These are phyloP conservation scores for Lanius collurio DNA, from an alignment of 2,113 vertebrate genomes.

Conservation along the genomic window DNA sequence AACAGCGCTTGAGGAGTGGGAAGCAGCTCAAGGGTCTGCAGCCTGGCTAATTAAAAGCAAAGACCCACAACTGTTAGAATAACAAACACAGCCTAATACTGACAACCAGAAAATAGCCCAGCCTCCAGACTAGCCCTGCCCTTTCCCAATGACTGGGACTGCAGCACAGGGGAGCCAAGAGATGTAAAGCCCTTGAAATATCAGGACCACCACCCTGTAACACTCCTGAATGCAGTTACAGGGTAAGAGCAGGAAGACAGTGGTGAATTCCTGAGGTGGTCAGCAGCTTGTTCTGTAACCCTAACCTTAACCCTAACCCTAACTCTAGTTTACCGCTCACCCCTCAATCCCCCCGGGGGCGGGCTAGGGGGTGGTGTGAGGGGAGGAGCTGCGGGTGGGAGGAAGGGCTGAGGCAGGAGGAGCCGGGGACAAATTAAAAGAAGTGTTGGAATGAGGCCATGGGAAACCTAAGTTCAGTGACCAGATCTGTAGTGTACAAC, in stretches of 20 bases:
- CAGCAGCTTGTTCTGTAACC: background rate
- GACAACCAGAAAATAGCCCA: background rate
- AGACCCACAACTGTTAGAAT: background rate
- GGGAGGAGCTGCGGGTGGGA: no score
- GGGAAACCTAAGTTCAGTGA: slow-evolving; percentile 38
- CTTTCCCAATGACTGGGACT: background rate
- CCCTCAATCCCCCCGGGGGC: background rate
- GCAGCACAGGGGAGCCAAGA: accelerated
- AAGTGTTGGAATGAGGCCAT: slow-evolving; percentile 39
- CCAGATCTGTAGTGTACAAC: slow-evolving; percentile 20
- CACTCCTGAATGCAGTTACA: background rate
- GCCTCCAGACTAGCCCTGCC: background rate
- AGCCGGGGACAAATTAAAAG: background rate
- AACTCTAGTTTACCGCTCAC: background rate
- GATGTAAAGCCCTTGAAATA: background rate
- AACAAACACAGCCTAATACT: background rate
- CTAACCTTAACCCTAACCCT: no score
- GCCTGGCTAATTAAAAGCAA: background rate
- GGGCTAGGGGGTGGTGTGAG: no score
- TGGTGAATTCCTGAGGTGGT: background rate
- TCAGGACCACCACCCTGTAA: background rate
- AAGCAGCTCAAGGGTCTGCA: background rate
- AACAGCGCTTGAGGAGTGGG: background rate
- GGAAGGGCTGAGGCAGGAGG: background rate
- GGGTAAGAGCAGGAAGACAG: background rate